Percentiles rank a stretch among this genome's conserved stretches.
phyloP scores from a whole-genome alignment of 2,888 invertebrate species.

The Rhynchonema sp. region DNA sequence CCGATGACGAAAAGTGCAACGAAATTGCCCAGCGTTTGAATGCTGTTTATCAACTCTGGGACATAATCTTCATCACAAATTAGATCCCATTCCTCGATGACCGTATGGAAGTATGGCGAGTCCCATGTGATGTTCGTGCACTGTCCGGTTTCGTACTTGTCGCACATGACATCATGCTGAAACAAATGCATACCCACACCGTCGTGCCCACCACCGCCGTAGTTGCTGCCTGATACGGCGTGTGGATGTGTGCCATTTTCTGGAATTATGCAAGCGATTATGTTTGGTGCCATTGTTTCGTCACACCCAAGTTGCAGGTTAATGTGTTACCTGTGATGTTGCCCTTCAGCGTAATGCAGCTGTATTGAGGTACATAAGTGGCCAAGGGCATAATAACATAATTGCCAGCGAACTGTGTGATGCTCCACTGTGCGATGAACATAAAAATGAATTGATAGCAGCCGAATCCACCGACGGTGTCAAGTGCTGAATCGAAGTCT shows the following conservation, averaged over 20 bases:
- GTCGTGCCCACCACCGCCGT: neutral
- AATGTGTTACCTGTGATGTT: neutral
- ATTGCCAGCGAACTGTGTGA: constrained; percentile 4
- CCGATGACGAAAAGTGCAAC: neutral
- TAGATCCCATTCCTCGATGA: constrained; percentile 6
- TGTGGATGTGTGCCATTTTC: too few species aligned
- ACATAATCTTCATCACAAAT: constrained; percentile 3
- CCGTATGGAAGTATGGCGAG: neutral
- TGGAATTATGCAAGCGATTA: too few species aligned
- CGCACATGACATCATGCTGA: neutral
- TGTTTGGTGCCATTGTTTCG: too few species aligned
- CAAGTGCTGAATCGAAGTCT: constrained; percentile 1
- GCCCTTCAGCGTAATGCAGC: neutral
- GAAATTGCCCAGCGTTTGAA: constrained; percentile 1
- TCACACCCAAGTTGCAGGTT: too few species aligned
- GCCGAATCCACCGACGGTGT: constrained; percentile 3
- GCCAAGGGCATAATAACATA: constrained; percentile 6
- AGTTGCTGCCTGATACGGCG: neutral
- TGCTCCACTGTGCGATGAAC: neutral
- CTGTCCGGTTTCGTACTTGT: neutral
- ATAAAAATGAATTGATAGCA: constrained; percentile 2
- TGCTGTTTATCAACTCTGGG: constrained; percentile 2
- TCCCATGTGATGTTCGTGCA: neutral
- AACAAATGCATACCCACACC: neutral
- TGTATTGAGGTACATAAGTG: neutral